Percentiles rank a stretch among this genome's conserved stretches.
Evolutionary conservation across 2,888 invertebrate species (phyloP).

Genomic region (Scaptomyza polygonia): DNA sequence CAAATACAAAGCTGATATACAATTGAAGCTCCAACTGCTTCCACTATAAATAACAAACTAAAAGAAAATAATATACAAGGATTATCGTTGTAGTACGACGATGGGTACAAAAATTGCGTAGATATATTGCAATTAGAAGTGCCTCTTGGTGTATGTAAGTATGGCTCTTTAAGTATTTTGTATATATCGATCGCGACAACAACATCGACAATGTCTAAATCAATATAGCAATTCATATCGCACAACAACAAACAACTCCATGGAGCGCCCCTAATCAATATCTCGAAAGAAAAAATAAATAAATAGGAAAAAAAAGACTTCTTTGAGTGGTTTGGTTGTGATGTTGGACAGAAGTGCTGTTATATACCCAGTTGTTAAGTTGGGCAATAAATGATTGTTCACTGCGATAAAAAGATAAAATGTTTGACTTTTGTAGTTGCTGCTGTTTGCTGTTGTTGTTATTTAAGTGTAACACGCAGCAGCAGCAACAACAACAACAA

Average conservation of each 20-base stretch:
- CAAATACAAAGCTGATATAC: constrained; percentile 64
- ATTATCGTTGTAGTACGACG: constrained; percentile 51
- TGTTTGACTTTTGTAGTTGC: constrained; percentile 60
- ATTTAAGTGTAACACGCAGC: constrained; percentile 63
- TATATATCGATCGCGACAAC: constrained; percentile 55
- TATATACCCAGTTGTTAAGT: constrained; percentile 52
- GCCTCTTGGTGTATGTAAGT: too few relatives aligned
- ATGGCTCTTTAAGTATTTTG: constrained; percentile 53
- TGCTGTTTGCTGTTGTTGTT: constrained; percentile 45
- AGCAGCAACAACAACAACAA: constrained; percentile 37
- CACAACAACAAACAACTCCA: constrained; percentile 22
- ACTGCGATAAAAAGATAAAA: constrained; percentile 82
- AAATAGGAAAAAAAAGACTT: constrained; percentile 16
- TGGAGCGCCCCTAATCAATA: constrained; percentile 68
- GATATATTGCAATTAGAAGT: constrained; percentile 44
- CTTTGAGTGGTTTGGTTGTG: constrained; percentile 51
- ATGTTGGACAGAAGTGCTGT: constrained; percentile 41
- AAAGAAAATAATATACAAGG: constrained; percentile 70
- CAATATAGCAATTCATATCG: constrained; percentile 54
- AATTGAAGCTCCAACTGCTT: constrained; percentile 31
- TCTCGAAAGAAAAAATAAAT: constrained; percentile 51
- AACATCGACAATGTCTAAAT: constrained; percentile 36
- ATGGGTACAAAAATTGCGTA: constrained; percentile 53
- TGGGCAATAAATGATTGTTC: constrained; percentile 81
- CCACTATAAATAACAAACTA: constrained; percentile 64